Evolutionary conservation across 2,113 vertebrate species (phyloP), one percentile per base, ranked within the genome.

Genomic region (Hippocampus guttulatus): DNA sequence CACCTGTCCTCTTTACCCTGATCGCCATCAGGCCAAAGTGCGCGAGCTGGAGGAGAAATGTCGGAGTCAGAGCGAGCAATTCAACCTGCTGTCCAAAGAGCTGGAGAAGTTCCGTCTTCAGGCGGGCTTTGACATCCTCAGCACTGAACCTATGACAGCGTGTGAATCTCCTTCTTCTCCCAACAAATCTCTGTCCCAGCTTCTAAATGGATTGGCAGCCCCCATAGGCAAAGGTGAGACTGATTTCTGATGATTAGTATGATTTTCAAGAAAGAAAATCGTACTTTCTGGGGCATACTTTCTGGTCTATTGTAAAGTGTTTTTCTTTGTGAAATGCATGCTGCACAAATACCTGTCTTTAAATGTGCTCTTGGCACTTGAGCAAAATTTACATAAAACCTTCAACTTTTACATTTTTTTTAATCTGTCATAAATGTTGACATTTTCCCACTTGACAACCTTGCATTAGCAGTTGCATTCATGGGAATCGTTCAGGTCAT

Each of bases 1-100:
- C 40, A 75, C 64, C 41, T 57, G 67, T 63, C 66, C 60, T 72
- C 49, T 74, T 69, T 70, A 74, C 64, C 76, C 75, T 84, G 57
- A 27, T 71, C 61, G 12, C 70, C 73, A 66, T 65, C 85, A 98
- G 97, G 94, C 94, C 88, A 98, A 97, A 90, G 97, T 98, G 8
- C 92, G 93, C 1, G 96, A 98, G 91, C 90, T 99, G 86, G 97
- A 99, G 90, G 95, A 96, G 83, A 96, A 96, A 94, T 99, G 97
- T 78, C 94, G 96, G 79, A 87, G 75, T 0, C 97, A 98, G 91
- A 96, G 96, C 76, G 96, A 99, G 85, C 97, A 98, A 87, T 99
- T 98, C 92, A 93, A 95, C 87, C 94, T 96, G 83, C 92, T 98
- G 82, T 97, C 97, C 2, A 92, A 93, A 87, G 96, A 97, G 86